Evolutionary conservation across 2,113 vertebrate species (phyloP), one percentile per base, ranked within the genome.

Genomic region (Elanus axillaris): DNA sequence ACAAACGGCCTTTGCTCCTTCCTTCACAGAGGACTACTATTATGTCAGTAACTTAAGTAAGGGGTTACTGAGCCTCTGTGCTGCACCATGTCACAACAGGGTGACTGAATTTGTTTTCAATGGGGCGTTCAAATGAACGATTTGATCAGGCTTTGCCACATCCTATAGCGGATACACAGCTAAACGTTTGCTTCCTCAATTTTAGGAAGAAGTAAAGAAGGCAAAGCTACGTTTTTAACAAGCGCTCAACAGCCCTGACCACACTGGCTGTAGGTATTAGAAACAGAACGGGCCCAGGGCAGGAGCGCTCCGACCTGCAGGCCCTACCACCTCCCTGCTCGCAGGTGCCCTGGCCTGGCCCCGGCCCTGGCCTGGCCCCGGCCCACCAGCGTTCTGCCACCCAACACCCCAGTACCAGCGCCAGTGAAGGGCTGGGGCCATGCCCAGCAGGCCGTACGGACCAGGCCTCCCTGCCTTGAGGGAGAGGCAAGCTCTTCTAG

Each of bases 91-190:
- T 53, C 56, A 36, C 63, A 76, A 56, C 21, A 55, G 31, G 23
- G 7, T 48, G 26, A 60, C 23, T 7, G 17, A 29, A 62, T 56
- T 67, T 16, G 4, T 27, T 53, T 85, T 62, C 73, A 71, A 27
- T 1, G 43, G 26, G 7, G 8, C 18, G 4, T 45, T 84, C 76
- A 69, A 72, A 80, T 4, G 26, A 80, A 64, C 9, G 5, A 3
- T 73, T 38, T 17, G 13, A 73, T 64, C 11, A 56, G 8, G 7
- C 48, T 79, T 47, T 48, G 11, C 34, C 32, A 10, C 21, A 20
- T 13, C n/a, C 31, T 55, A 8, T 3, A 66, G 50, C 1, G 0
- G 11, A 68, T 11, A 27, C 1, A 11, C 0, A 2, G 25, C 26
- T 34, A 45, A 45, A 45, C 1, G 8, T 62, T 69, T 27, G 32